A percentile compares a stretch with the other conserved stretches of the same genome.
Evolutionary conservation across 2,113 vertebrate genomes (phyloP).

Genomic region (Scatophagus argus): DNA sequence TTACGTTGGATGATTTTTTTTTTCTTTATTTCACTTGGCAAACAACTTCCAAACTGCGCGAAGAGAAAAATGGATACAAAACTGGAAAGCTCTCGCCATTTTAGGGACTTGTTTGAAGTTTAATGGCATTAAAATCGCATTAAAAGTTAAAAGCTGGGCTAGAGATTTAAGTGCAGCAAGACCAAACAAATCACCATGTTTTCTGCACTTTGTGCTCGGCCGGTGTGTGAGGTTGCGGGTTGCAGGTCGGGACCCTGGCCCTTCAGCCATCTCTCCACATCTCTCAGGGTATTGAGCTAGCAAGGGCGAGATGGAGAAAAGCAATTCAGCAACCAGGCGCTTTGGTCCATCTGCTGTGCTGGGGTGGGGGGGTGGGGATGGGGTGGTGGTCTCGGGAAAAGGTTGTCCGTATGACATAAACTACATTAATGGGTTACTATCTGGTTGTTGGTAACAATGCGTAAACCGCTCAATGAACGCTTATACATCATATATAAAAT

Average conservation of each 20-base stretch:
- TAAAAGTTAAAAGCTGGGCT: slow-evolving; percentile 13
- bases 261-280: slow-evolving; percentile 79
- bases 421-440: slow-evolving; percentile 32
- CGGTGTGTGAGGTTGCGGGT: slow-evolving; percentile 70
- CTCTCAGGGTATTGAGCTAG: slow-evolving; percentile 80
- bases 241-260: slow-evolving; percentile 80
- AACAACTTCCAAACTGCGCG: background rate
- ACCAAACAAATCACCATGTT: slow-evolving; percentile 27
- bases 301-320: slow-evolving; percentile 73
- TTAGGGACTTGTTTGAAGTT: background rate
- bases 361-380: slow-evolving; percentile 14
- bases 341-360: slow-evolving; percentile 70
- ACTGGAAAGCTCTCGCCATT: background rate
- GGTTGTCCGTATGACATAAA: slow-evolving; percentile 40
- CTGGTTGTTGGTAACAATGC: slow-evolving; percentile 16
- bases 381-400: slow-evolving; percentile 36
- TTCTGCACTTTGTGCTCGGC: slow-evolving; percentile 58
- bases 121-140: background rate
- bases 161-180: background rate
- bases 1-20: background rate
- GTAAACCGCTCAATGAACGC: background rate
- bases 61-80: background rate
- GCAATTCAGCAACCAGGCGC: slow-evolving; percentile 73
- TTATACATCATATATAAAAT: background rate
- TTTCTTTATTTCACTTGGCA: background rate